A percentile compares a stretch with the other conserved stretches of the same genome.
Conservation (phyloP, 2,888 invertebrate species). For the Megalurothrips usitatus region DNA sequence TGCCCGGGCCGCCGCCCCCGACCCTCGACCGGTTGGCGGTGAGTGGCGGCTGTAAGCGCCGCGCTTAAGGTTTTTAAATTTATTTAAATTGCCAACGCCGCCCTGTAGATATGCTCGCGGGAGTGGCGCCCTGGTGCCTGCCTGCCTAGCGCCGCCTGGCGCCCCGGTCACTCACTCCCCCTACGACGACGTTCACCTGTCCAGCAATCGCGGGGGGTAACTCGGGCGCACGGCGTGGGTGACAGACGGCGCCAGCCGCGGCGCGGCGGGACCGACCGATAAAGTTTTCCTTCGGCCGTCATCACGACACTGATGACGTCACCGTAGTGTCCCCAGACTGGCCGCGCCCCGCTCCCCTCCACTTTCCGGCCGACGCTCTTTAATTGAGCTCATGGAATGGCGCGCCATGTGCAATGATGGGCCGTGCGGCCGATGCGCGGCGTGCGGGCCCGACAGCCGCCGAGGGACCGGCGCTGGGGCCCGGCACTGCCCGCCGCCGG, state of each 20-base stretch:
- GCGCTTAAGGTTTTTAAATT: too few relatives aligned
- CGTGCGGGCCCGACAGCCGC: not conserved
- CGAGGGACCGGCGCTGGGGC: not conserved
- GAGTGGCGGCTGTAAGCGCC: too few relatives aligned
- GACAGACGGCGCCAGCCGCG: not conserved
- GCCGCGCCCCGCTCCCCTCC: constrained; percentile 31
- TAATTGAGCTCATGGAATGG: constrained; percentile 5
- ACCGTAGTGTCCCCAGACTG: not conserved
- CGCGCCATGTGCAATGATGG: not conserved
- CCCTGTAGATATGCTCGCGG: too few relatives aligned
- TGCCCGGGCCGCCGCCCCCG: not conserved
- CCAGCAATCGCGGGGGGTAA: too few relatives aligned
- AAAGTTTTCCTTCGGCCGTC: not conserved
- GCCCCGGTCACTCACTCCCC: too few relatives aligned
- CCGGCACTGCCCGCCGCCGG: too few relatives aligned
- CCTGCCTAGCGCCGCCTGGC: too few relatives aligned
- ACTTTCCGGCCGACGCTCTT: constrained; percentile 30
- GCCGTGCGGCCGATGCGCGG: not conserved
- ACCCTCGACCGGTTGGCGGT: not conserved
- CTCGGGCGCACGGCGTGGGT: too few relatives aligned
- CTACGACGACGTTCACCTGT: too few relatives aligned
- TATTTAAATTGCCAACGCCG: too few relatives aligned
- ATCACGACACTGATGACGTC: not conserved
- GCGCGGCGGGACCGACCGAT: not conserved
- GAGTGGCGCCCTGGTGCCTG: too few relatives aligned